phyloP scores from a whole-genome alignment of 1,140 invertebrate genomes.

The Drosophila setifemur region DNA sequence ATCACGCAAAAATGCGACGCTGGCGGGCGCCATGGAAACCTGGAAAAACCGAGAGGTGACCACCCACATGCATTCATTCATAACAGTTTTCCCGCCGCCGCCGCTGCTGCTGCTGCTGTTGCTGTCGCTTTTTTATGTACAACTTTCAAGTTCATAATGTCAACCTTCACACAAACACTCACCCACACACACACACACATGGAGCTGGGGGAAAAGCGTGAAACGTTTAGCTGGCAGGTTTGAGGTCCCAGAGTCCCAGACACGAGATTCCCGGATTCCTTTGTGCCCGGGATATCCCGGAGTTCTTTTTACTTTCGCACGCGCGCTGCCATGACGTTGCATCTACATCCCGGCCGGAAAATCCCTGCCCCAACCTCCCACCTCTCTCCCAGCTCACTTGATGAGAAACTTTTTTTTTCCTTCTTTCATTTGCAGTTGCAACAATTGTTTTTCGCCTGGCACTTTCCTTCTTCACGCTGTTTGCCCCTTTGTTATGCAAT shows the following conservation, averaged over 20 bases:
- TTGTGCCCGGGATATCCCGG: constrained; percentile 47
- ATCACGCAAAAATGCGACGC: constrained; percentile 58
- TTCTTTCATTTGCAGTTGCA: constrained; percentile 15
- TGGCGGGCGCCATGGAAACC: constrained; percentile 55
- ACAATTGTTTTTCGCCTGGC: constrained; percentile 46
- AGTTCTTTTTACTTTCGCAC: constrained; percentile 72
- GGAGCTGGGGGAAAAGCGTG: constrained; percentile 30
- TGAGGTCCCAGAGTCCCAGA: constrained; percentile 50
- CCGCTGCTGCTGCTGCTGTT: no score
- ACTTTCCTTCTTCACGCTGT: constrained; percentile 11
- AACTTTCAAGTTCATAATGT: constrained; percentile 81
- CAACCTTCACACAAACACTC: constrained; percentile 61
- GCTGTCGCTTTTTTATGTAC: constrained; percentile 45
- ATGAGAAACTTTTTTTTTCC: constrained; percentile 43
- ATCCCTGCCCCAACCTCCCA: constrained; percentile 1
- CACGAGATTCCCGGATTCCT: constrained; percentile 57
- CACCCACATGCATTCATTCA: constrained; percentile 71
- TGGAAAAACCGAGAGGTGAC: constrained; percentile 2
- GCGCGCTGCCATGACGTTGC: constrained; percentile 65
- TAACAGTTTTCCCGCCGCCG: constrained; percentile 55
- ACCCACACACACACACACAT: not conserved
- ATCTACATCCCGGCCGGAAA: constrained; percentile 35
- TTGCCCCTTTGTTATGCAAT: constrained; percentile 42
- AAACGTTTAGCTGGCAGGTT: constrained; percentile 44
- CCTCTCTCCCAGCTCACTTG: constrained; percentile 21